phyloP scores from a whole-genome alignment of 2,113 vertebrate genomes.

The Antechinus stuartii region DNA sequence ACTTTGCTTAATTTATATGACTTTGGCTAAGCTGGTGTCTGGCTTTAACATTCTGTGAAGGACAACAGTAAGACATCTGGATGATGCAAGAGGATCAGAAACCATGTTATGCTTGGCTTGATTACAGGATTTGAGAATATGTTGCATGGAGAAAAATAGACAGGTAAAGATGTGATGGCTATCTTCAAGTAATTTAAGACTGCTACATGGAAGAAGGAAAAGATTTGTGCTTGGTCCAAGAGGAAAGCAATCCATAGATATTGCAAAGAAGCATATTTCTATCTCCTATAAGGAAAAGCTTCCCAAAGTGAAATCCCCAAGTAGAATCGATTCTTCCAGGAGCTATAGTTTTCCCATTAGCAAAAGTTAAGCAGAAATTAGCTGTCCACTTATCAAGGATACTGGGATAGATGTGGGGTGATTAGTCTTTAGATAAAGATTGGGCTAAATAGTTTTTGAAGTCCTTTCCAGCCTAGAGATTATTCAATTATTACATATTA shows the following conservation, averaged over 20 bases:
- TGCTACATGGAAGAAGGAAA: not conserved
- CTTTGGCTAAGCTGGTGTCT: not conserved
- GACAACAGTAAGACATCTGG: not conserved
- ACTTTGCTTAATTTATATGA: slow-evolving; percentile 45
- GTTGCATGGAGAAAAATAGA: not conserved
- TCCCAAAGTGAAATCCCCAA: not conserved
- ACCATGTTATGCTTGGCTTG: not conserved
- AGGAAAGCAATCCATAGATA: not conserved
- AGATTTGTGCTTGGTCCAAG: not conserved
- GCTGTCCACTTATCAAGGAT: not conserved
- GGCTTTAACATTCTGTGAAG: not conserved
- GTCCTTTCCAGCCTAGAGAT: not conserved
- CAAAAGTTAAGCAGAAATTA: not conserved
- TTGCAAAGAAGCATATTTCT: not conserved
- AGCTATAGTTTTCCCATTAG: not conserved
- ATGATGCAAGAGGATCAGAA: not conserved
- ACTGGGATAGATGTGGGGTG: not conserved
- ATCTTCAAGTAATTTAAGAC: not conserved
- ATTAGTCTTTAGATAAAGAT: not conserved
- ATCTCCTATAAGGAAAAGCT: not conserved
- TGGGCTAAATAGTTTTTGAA: not conserved
- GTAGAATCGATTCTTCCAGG: not conserved
- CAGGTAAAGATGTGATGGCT: not conserved
- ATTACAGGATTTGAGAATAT: not conserved
- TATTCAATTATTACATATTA: not conserved